phyloP scores from a whole-genome alignment of 64 coral and sea anemone genomes.

The Stichodactyla helianthus region DNA sequence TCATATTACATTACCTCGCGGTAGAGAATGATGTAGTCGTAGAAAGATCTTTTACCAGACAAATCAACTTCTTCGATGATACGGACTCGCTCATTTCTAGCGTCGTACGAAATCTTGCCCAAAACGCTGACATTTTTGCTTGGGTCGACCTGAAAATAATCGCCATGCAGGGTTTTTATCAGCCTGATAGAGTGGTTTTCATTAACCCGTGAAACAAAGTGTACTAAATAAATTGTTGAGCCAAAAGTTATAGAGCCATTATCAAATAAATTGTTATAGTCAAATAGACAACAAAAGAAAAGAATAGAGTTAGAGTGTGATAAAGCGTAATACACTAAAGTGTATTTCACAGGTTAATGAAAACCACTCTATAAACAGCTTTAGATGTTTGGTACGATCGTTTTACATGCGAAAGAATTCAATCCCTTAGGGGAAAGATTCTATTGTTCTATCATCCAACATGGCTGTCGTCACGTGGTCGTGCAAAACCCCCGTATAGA shows the following conservation, averaged over 20 bases:
- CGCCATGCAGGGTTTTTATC: neutral
- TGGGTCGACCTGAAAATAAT: neutral
- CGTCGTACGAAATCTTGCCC: slow-evolving; percentile 13
- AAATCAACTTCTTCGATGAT: slow-evolving; percentile 8
- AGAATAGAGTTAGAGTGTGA: too few species aligned
- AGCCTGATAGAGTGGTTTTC: neutral
- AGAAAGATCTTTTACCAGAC: slow-evolving; percentile 15
- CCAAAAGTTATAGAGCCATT: too few species aligned
- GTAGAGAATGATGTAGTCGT: slow-evolving; percentile 10
- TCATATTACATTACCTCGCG: neutral
- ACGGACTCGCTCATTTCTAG: neutral
- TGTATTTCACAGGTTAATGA: too few species aligned
- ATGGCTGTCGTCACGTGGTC: neutral
- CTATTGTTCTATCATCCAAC: neutral
- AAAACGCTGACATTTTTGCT: neutral
- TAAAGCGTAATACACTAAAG: too few species aligned
- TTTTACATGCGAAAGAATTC: too few species aligned
- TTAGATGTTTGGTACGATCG: too few species aligned
- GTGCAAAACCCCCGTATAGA: neutral
- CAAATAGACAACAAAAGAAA: too few species aligned
- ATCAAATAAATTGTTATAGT: too few species aligned
- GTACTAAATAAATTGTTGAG: too few species aligned
- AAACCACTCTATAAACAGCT: too few species aligned
- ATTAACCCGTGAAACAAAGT: too few species aligned
- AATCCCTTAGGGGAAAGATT: too few species aligned